Percentiles rank a stretch among this genome's conserved stretches.
Conservation (phyloP, 2,113 vertebrate species). For the Anseranas semipalmata region DNA sequence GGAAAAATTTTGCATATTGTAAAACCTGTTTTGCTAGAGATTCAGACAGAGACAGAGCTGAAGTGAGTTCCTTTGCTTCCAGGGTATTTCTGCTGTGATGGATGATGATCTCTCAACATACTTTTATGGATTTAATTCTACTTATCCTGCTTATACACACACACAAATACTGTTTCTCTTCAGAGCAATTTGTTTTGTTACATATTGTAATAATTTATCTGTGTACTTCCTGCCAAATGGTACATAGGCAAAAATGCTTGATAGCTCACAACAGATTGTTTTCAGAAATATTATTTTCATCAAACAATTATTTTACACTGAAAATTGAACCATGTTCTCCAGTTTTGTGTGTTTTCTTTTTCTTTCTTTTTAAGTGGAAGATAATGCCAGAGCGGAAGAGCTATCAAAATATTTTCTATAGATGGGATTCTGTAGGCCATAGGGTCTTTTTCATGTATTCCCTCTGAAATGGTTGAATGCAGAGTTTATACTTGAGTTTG, state of each 20-base stretch:
- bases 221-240: constrained; percentile 73
- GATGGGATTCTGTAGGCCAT: background rate
- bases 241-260: constrained; percentile 75
- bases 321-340: constrained; percentile 20
- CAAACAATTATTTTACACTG: constrained; percentile 22
- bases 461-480: constrained; percentile 64
- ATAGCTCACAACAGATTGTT: constrained; percentile 77
- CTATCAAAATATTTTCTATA: constrained; percentile 69
- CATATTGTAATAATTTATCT: constrained; percentile 82
- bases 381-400: constrained; percentile 21
- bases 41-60: background rate
- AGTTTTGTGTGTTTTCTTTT: constrained; percentile 22
- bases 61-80: constrained; percentile 25
- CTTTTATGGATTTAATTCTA: constrained; percentile 62
- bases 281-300: constrained; percentile 66
- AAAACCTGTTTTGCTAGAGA: constrained; percentile 13
- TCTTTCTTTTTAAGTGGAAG: constrained; percentile 18
- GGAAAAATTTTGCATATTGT: background rate
- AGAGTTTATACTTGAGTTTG: constrained; percentile 74
- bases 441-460: constrained; percentile 70
- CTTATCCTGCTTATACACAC: constrained; percentile 12
- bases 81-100: constrained; percentile 35
- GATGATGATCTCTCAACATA: constrained; percentile 58
- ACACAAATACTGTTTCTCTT: constrained; percentile 65
- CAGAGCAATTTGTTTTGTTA: constrained; percentile 73